Base-by-base conservation (phyloP, 2,113 vertebrate species). In the Urocolius indicus region DNA sequence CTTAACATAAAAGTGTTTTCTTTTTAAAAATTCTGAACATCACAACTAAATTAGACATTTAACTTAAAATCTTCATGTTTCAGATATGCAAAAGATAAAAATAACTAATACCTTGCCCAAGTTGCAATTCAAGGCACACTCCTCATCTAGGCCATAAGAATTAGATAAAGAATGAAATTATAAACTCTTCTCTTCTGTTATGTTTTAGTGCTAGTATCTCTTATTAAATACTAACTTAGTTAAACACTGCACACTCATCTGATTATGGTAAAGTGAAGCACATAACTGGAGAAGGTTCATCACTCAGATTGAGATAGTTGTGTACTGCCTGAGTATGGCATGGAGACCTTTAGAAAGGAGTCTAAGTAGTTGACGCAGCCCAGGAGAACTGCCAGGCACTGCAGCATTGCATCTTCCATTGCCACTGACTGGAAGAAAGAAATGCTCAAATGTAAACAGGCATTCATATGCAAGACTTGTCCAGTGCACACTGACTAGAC, bases 401-500 rank as follows among this genome's bases (percentile, higher is more conserved):
- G 93, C 95, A 94, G 86, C 95, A 97, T 79, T 87, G 94, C 95
- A 92, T 96, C 95, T 89, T 97, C 97, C 97, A 97, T 49, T 93
- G 94, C 90, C 97, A 97, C 93, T 84, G 96, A 94, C 91, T 95
- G 95, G 90, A 97, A 98, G 96, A 97, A 92, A 97, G 96, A 98
- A 95, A 97, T 36, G 91, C 89, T 92, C 87, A 87, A 73, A 96
- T 94, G 93, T 87, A 94, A 94, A 81, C 81, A 54, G 78, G 34
- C n/a, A 49, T 18, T 92, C 77, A 88, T 79, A 80, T 36, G 72
- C 66, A 95, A 90, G 66, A 92, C 85, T 13, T 52, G 86, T 74
- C 86, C 90, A 76, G 94, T n/a, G 84, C 62, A 94, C 95, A 93
- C 30, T 12, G 59, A 94, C 75, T n/a, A 97, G 61, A 95, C 52